Evolutionary conservation across 2,113 vertebrate species (phyloP), one percentile per base, ranked within the genome.

Genomic region (Melanocharis versteri): DNA sequence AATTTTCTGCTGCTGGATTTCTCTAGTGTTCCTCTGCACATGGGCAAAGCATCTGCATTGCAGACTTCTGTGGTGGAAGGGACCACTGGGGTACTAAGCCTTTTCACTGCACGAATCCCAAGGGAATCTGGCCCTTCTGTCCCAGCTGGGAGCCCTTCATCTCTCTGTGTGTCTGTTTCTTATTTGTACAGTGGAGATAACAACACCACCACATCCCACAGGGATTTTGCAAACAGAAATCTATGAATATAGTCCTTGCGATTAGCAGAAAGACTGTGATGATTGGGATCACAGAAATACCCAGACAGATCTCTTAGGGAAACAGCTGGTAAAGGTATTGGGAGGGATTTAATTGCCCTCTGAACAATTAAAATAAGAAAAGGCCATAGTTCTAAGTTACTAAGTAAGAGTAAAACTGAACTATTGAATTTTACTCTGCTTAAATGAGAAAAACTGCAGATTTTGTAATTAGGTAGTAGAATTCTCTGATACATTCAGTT

Each of bases 361-460:
- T 91, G 88, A 93, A 61, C 64, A 88, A 94, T 92, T 94, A 91
- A 94, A 95, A 93, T 53, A 47, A 86, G 87, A 95, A 87, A 91
- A 90, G 53, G 47, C 53, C 40, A 45, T 66, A 44, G 60, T 50
- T 96, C 85, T 82, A 75, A 81, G 61, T 89, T 95, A 42, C 53
- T 75, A 62, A 87, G 86, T 81, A 69, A 69, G 45, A 93, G 20
- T 83, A 64, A 92, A 96, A 75, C 73, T 71, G 54, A 87, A 92
- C 77, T 80, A 42, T 31, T 91, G 70, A 44, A 89, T 96, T 90
- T 90, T 92, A 50, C n/a, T 84, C 57, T 70, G 35, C 50, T 88
- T 77, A 88, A 90, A 91, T 54, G 35, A 94, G 76, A 73, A 95
- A 93, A 90, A 30, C 58, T 84, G 57, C 19, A 91, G 39, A 64